Conservation (phyloP, 2,113 vertebrate genomes). For the Hypanus sabinus region DNA sequence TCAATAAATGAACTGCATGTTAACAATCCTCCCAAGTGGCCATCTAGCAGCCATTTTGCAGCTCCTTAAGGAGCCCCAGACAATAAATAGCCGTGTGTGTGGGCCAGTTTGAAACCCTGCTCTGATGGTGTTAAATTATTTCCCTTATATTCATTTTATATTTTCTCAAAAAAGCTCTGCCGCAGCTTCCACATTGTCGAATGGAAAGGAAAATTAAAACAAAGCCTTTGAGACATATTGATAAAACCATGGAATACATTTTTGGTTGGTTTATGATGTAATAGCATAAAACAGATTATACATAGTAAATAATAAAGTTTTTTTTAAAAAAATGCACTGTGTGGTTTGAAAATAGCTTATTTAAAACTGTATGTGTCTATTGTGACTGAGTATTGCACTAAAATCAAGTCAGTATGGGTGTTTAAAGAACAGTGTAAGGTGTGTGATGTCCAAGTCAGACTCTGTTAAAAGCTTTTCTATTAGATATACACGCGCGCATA, state of each 20-base stretch:
- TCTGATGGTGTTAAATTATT: slow-evolving; percentile 28
- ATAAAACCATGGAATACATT: slow-evolving; percentile 26
- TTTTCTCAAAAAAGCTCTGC: not conserved
- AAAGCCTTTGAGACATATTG: slow-evolving; percentile 21
- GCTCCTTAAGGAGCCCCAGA: not conserved
- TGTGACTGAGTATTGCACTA: slow-evolving; percentile 31
- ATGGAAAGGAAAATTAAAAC: not conserved
- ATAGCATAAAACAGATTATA: slow-evolving; percentile 25
- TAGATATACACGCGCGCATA: not conserved
- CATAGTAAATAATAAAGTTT: not conserved
- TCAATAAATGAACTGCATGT: not conserved
- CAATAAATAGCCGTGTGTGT: not conserved
- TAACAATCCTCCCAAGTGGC: not conserved
- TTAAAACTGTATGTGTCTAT: slow-evolving; percentile 23
- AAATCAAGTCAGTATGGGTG: slow-evolving; percentile 16
- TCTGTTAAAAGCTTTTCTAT: slow-evolving; percentile 7
- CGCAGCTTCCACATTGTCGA: not conserved
- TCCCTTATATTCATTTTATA: slow-evolving; percentile 3
- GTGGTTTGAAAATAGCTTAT: slow-evolving; percentile 35
- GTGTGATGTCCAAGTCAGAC: not conserved
- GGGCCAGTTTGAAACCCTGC: not conserved
- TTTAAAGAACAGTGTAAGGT: slow-evolving; percentile 20
- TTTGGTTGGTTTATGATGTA: slow-evolving; percentile 27
- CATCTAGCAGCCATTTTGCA: slow-evolving; percentile 26
- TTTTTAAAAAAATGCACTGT: not conserved